Evolutionary conservation across 2,113 vertebrate genomes (phyloP), one percentile per base, ranked within the genome.

Genomic region (Addax nasomaculatus): DNA sequence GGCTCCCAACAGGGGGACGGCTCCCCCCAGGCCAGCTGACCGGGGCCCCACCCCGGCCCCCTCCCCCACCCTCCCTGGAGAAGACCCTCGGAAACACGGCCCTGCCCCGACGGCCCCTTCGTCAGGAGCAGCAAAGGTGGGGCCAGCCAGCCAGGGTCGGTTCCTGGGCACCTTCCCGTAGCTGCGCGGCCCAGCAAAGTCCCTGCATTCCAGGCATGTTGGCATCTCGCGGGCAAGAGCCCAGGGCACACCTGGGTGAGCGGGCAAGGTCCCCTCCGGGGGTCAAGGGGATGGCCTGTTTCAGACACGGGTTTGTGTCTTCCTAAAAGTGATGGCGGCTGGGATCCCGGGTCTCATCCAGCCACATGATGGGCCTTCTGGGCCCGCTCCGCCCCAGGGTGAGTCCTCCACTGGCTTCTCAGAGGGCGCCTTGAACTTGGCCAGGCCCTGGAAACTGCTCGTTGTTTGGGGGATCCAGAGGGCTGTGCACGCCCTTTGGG

Each of bases 101-200:
- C 15, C 19, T 11, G 3, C 9, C 15, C 43, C 33, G 19, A 1
- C 1, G 2, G 8, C 55, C 36, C 17, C 76, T 45, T 30, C 2
- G 0, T 4, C 5, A 47, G 3, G 23, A 78, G 2, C 14, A 84
- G 83, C n/a, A 17, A 39, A 9, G 17, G 21, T 15, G 2, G 12
- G 36, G 23, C 39, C 11, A 2, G n/a, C 11, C 0, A 15, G 12
- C 19, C 36, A 39, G 53, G 12, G 23, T 7, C 1, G 2, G 36
- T 12, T 36, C 17, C 36, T 14, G 5, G 45, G 19, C 25, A 6
- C 36, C 25, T 2, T 30, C 29, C 39, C 1, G 1, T 5, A 27
- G 45, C 47, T 13, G 1, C 0, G 1, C 0, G 1, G 19, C 27
- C 21, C 43, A 2, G 6, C 3, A 1, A 3, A 19, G n/a, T 27